A percentile compares a stretch with the other conserved stretches of the same genome.
Evolutionary conservation across 2,888 invertebrate genomes (phyloP).

Genomic region (Epistrophe eligans): DNA sequence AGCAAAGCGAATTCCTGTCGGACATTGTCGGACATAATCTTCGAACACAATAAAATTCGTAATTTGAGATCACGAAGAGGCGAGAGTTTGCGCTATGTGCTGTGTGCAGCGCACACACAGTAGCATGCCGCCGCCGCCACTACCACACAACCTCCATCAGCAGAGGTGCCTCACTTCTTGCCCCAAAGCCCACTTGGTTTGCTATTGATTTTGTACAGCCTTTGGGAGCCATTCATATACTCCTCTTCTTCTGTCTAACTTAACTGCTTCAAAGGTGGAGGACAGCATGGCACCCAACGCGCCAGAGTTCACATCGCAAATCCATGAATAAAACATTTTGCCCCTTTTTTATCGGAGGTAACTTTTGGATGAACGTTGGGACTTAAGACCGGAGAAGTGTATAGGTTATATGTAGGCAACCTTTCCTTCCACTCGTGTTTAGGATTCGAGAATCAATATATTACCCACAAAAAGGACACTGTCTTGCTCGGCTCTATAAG

Average conservation of each 20-base stretch:
- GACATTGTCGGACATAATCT: slow-evolving; percentile 77
- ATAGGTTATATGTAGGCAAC: slow-evolving; percentile 37
- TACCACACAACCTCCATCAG: slow-evolving; percentile 20
- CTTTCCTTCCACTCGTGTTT: slow-evolving; percentile 49
- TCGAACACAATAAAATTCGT: slow-evolving; percentile 77
- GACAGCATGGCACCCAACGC: slow-evolving; percentile 64
- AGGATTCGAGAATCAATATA: slow-evolving; percentile 72
- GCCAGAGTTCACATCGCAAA: slow-evolving; percentile 71
- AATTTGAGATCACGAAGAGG: slow-evolving; percentile 77
- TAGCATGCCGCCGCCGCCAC: slow-evolving; percentile 50
- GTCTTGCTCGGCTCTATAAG: slow-evolving; percentile 11
- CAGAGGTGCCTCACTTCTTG: neutral
- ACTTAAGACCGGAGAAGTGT: slow-evolving; percentile 14
- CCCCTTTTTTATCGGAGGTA: slow-evolving; percentile 26
- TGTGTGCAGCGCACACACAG: slow-evolving; percentile 39
- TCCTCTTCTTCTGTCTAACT: slow-evolving; percentile 13
- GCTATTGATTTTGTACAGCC: neutral
- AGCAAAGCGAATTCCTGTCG: slow-evolving; percentile 76
- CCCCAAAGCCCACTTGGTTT: neutral
- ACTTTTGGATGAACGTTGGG: slow-evolving; percentile 22
- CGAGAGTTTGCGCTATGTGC: slow-evolving; percentile 66
- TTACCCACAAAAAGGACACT: slow-evolving; percentile 70
- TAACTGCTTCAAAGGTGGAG: slow-evolving; percentile 44
- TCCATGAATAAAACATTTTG: slow-evolving; percentile 75
- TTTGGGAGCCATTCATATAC: slow-evolving; percentile 51